Conservation (phyloP, 2,797 vertebrate genomes). For the Pseudochirops corinnae region DNA sequence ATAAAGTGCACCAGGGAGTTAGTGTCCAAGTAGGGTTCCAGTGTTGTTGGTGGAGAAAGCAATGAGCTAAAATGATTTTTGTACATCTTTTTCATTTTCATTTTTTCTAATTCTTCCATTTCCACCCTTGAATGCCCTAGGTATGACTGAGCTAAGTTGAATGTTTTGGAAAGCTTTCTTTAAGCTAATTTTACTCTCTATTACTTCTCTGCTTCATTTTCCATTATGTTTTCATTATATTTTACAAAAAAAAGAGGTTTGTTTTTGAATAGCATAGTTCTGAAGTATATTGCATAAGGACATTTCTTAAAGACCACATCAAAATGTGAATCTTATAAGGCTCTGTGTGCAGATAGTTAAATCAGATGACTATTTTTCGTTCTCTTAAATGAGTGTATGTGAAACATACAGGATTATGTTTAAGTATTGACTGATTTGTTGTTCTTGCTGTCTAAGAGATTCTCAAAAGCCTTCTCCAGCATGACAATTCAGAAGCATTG, state of each 20-base stretch:
- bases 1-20: background rate
- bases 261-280: constrained; percentile 6
- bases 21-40: background rate
- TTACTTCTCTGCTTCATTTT: background rate
- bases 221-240: background rate
- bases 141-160: background rate
- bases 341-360: background rate
- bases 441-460: background rate
- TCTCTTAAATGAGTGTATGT: background rate
- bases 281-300: constrained; percentile 2
- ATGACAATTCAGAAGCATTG: background rate
- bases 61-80: background rate
- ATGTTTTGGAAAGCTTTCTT: background rate
- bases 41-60: background rate
- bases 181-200: background rate
- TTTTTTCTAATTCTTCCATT: background rate
- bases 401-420: background rate
- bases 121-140: background rate
- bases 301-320: background rate
- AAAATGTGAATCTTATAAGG: background rate
- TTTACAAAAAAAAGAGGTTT: background rate
- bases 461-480: background rate
- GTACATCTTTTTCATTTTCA: background rate
- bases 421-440: background rate
- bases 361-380: background rate